phyloP scores from a whole-genome alignment of 2,797 vertebrate genomes.

The Macropus fuliginosus region DNA sequence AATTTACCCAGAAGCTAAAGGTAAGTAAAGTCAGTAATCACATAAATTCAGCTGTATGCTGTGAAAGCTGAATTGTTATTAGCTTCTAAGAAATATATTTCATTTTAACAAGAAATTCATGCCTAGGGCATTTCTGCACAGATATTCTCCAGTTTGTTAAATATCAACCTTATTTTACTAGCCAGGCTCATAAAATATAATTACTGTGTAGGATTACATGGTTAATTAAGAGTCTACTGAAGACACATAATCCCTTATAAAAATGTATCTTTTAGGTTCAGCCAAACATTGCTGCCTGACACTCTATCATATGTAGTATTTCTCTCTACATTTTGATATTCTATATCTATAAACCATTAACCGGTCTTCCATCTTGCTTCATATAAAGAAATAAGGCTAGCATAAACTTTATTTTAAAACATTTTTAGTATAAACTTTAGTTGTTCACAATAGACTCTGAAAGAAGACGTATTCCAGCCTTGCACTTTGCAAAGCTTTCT shows the following conservation, averaged over 20 bases:
- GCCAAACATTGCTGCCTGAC: conserved; percentile 22
- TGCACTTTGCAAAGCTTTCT: conserved; percentile 28
- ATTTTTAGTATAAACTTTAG: conserved; percentile 14
- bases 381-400: conserved; percentile 32
- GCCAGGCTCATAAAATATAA: conserved; percentile 64
- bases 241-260: conserved; percentile 52
- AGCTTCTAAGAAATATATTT: conserved; percentile 60
- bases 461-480: background rate
- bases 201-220: conserved; percentile 60
- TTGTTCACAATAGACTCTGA: background rate
- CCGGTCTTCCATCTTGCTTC: conserved; percentile 49
- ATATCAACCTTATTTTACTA: conserved; percentile 66
- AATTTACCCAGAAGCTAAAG: conserved; percentile 32
- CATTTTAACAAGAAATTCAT: conserved; percentile 58
- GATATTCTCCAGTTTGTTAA: conserved; percentile 63
- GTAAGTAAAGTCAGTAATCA: conserved; percentile 50
- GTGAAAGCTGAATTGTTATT: conserved; percentile 57
- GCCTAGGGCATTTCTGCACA: conserved; percentile 32
- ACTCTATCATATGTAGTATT: conserved; percentile 55
- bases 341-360: conserved; percentile 28
- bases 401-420: conserved; percentile 29
- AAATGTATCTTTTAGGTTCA: conserved; percentile 43
- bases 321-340: conserved; percentile 6
- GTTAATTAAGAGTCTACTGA: conserved; percentile 68
- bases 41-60: background rate